Conservation (phyloP, 1,140 invertebrate species). For the Goniozus legneri region DNA sequence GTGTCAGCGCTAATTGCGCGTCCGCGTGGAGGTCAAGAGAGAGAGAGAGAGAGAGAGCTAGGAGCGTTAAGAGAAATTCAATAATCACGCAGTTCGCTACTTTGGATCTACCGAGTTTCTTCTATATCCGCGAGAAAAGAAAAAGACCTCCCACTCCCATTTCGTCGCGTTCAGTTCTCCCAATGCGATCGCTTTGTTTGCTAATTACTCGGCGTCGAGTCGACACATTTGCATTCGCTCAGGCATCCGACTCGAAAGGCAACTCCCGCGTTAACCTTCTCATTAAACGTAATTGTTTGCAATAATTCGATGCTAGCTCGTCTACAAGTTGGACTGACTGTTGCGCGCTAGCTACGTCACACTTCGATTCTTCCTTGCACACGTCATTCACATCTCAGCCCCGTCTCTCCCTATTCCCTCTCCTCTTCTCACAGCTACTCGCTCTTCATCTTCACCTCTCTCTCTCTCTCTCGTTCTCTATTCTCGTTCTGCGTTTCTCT, state of each 20-base stretch:
- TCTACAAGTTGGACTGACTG: constrained; percentile 7
- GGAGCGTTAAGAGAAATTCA: no score
- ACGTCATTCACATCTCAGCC: neutral
- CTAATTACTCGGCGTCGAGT: constrained; percentile 42
- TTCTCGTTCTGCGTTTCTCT: no score
- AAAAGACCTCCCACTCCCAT: no score
- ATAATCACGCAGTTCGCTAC: no score
- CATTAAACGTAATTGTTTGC: constrained; percentile 50
- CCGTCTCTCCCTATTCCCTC: neutral
- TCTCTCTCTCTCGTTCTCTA: no score
- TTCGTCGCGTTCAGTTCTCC: no score
- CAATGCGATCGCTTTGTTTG: constrained; percentile 38
- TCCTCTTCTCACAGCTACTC: neutral
- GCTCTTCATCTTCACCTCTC: neutral
- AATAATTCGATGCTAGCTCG: constrained; percentile 46
- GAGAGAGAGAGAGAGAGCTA: no score
- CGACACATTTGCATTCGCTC: constrained; percentile 41
- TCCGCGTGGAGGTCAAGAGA: no score
- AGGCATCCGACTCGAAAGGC: constrained; percentile 20
- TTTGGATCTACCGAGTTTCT: no score
- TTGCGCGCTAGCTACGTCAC: neutral
- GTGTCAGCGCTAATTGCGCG: no score
- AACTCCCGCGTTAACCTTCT: constrained; percentile 46
- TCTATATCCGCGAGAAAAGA: no score
- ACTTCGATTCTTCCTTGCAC: no score